These are phyloP conservation scores for Flexamia atlantica DNA, from an alignment of 2,888 invertebrate species.

Conservation along the genomic window DNA sequence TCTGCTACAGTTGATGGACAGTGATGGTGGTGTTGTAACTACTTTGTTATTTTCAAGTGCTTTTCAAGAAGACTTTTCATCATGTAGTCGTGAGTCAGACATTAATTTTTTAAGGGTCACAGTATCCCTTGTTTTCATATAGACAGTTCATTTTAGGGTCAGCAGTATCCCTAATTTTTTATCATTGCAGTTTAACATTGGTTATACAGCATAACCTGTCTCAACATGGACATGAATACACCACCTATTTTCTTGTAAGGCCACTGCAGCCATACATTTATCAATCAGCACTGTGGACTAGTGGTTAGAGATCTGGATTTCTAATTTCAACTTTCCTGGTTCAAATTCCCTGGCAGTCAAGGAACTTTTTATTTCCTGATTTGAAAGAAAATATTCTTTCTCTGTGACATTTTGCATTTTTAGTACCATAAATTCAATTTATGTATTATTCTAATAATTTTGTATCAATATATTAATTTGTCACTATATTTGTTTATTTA, in stretches of 20 bases:
- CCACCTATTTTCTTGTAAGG: background rate
- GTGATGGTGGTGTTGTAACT: background rate
- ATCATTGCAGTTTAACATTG: background rate
- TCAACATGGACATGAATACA: background rate
- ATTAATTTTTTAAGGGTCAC: conserved; percentile 13
- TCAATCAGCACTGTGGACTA: background rate
- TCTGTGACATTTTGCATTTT: background rate
- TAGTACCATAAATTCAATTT: background rate
- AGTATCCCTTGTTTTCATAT: conserved; percentile 5
- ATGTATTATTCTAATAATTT: background rate
- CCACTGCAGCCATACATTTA: background rate
- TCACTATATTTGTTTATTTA: background rate
- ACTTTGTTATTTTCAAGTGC: background rate
- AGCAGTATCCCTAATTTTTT: conserved; percentile 7
- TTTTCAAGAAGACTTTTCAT: background rate
- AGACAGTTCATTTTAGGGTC: conserved; percentile 1
- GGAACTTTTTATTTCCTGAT: background rate
- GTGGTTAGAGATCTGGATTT: background rate
- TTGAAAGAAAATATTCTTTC: background rate
- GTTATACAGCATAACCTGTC: background rate
- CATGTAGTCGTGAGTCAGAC: background rate
- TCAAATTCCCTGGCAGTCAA: background rate
- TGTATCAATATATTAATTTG: background rate
- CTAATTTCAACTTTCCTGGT: background rate
- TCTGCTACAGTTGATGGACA: background rate